Base-by-base conservation (phyloP, 2,797 vertebrate genomes). In the Halcyon badia region DNA sequence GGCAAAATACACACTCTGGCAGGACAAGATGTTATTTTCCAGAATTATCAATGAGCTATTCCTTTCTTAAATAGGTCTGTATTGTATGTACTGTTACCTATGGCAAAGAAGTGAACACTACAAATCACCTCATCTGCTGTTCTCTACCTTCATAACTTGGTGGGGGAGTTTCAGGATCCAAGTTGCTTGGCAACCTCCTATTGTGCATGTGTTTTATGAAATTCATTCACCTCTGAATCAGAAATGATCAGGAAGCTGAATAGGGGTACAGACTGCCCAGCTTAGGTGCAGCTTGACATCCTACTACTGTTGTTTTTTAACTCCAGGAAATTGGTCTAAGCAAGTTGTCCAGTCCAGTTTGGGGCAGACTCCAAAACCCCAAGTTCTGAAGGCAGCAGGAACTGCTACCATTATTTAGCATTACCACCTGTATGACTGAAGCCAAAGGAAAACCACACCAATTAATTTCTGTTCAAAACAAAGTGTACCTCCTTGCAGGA, bases 101-200 rank as follows among this genome's bases (percentile, higher is more conserved):
- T 24, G 15, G 88, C 65, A 94, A 94, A 95, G 56, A 73, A 72
- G 11, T 3, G 33, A 94, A 87, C 20, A 61, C 64, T 77, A 48
- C 52, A 79, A 91, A 96, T 56, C 5, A 58, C 65, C 62, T 72
- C 0, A 0, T 61, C 96, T 72, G 35, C 72, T 54, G 54, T 54
- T 96, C 73, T 69, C 56, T 91, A 33, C 90, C 78, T 93, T 89
- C 57, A 49, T 26, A 83, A 46, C 71, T 87, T 86, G 68, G 90
- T 91, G 90, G 58, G 78, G 78, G 79, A 95, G 80, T 94, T 97
- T 89, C 73, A 61, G 82, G 61, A 91, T 90, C 71, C 73, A 90
- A 18, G 98, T 98, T 98, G 98, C 98, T 97, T 98, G 97, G 98
- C 97, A 98, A 98, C 98, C 87, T 96, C 82, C 95, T 97, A 97